Evolutionary conservation across 2,888 invertebrate genomes (phyloP), one percentile per base, ranked within the genome.

Genomic region (Zhuqinia jingwanae): DNA sequence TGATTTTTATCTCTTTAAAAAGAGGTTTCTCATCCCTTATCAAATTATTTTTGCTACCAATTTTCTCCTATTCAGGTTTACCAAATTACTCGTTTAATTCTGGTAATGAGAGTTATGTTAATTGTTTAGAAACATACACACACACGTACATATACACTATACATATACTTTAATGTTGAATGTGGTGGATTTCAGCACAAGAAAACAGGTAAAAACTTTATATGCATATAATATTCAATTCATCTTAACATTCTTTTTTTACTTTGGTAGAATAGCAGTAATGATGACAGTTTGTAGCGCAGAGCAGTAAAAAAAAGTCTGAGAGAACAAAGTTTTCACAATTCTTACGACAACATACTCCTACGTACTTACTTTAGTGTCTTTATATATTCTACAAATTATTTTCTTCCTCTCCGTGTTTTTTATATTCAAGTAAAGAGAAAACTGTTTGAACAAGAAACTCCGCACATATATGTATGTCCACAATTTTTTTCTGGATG

Each of bases 31-130:
- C 36, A n/a, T n/a, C 58, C 13, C 58, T 60, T 25, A 25, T 60
- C 58, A 22, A 60, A 13, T 25, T 27, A 25, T n/a, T n/a, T n/a
- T n/a, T n/a, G 25, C 58, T 60, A 60, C 58, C 25, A 60, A 60
- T 60, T 60, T 60, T 25, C 13, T 22, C 25, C 22, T 25, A 60
- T 60, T 60, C 2, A 60, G 25, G n/a, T n/a, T 60, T 60, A 11
- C 58, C 22, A 60, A n/a, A 60, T 60, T 25, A 60, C 25, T 60
- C 22, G 13, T 60, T 60, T 60, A 60, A 60, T 60, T 60, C 11
- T 13, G 2, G 5, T 36, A 8, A 36, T 8, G 36, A 36, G 36
- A 36, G 36, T 36, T 3, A 6, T 36, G 36, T 36, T 13, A 50
- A 15, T 2, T 8, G n/a, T n/a, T 50, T 50, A n/a, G 42, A 11